Conservation (phyloP, 2,113 vertebrate genomes). For the Misgurnus anguillicaudatus region DNA sequence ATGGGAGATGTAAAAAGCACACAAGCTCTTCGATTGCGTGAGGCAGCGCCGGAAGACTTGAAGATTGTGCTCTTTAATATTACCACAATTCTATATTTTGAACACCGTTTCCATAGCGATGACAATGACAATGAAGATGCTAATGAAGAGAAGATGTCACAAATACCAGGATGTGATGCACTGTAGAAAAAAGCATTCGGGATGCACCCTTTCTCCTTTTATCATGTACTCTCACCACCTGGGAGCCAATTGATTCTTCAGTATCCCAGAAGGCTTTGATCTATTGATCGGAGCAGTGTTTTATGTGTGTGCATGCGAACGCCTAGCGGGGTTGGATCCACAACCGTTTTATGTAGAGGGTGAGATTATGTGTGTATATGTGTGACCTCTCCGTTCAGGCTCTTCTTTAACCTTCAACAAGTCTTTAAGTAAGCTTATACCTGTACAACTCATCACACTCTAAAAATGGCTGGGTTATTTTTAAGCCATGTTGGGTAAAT, state of each 20-base stretch:
- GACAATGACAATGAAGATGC: slow-evolving; percentile 5
- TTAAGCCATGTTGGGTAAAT: too few relatives aligned
- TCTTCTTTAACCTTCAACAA: not conserved
- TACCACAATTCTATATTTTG: not conserved
- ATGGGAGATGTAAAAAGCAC: slow-evolving; percentile 4
- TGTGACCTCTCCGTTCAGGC: not conserved
- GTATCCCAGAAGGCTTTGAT: slow-evolving; percentile 46
- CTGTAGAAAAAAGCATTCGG: slow-evolving; percentile 19
- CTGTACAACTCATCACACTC: not conserved
- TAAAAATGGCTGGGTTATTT: too few relatives aligned
- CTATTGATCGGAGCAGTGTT: slow-evolving; percentile 39
- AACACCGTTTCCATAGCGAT: slow-evolving; percentile 18
- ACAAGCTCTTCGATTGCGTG: slow-evolving; percentile 9
- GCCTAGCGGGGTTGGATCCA: slow-evolving; percentile 45
- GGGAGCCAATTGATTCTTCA: slow-evolving; percentile 42
- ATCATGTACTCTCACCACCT: slow-evolving; percentile 30
- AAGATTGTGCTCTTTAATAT: not conserved
- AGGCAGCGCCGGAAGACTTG: slow-evolving; percentile 4
- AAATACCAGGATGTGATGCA: slow-evolving; percentile 37
- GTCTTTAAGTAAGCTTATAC: not conserved
- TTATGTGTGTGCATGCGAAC: slow-evolving; percentile 48
- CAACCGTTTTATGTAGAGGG: slow-evolving; percentile 21
- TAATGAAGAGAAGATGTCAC: slow-evolving; percentile 27
- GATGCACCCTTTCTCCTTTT: slow-evolving; percentile 8
- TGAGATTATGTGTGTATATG: slow-evolving; percentile 33